Conservation (phyloP, 2,113 vertebrate species). For the Periophthalmus modestus region DNA sequence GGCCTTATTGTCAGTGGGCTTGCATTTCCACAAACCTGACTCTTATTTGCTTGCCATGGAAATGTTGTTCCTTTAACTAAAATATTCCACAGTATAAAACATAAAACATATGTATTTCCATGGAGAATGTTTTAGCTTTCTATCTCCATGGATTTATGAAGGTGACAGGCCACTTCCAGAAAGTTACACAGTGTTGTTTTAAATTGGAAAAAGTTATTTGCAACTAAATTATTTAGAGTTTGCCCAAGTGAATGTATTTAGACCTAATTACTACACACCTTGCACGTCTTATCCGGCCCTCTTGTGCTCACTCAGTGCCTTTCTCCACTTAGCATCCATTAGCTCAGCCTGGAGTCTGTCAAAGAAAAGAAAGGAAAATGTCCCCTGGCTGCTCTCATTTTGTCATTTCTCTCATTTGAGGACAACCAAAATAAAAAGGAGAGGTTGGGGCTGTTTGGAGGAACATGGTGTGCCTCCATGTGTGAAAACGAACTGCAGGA, state of each 20-base stretch:
- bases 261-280: slow-evolving; percentile 18
- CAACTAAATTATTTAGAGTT: background rate
- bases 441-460: slow-evolving; percentile 6
- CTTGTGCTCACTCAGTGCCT: slow-evolving; percentile 45
- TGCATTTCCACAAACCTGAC: too few relatives aligned
- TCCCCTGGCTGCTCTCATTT: slow-evolving; percentile 36
- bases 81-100: too few relatives aligned
- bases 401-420: slow-evolving; percentile 32
- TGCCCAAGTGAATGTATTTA: background rate
- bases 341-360: slow-evolving; percentile 54
- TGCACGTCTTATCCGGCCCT: slow-evolving; percentile 27
- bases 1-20: too few relatives aligned
- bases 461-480: background rate
- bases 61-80: too few relatives aligned
- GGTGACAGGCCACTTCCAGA: too few relatives aligned
- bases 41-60: too few relatives aligned
- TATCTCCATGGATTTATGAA: too few relatives aligned
- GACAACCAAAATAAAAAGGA: slow-evolving; percentile 29
- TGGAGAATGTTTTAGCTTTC: too few relatives aligned
- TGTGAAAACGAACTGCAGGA: slow-evolving; percentile 6
- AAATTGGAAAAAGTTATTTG: too few relatives aligned
- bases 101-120: too few relatives aligned
- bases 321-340: slow-evolving; percentile 59
- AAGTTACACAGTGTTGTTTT: too few relatives aligned
- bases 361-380: slow-evolving; percentile 17